Percentiles rank a stretch among this genome's conserved stretches.
These are phyloP conservation scores for Apotomis betuletana DNA, from an alignment of 2,888 invertebrate genomes.

Conservation along the genomic window DNA sequence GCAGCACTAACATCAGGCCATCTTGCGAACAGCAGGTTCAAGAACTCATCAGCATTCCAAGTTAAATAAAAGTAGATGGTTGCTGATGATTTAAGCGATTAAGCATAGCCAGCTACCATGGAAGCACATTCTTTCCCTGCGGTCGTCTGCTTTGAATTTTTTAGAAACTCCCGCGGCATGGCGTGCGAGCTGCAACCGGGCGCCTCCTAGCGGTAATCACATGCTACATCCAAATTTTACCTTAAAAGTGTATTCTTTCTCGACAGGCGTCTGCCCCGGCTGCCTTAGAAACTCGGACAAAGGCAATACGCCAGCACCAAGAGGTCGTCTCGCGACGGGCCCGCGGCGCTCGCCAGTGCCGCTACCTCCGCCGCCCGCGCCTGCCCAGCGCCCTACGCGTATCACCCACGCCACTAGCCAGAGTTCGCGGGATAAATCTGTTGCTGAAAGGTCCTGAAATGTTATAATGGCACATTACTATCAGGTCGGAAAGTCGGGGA, in stretches of 20 bases:
- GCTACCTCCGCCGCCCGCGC: slow-evolving; percentile 67
- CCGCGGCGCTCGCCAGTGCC: slow-evolving; percentile 81
- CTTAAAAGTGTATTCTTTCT: slow-evolving; percentile 91
- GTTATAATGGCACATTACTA: not conserved
- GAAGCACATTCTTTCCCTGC: too few species aligned
- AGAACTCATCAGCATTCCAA: too few species aligned
- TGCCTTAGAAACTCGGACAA: slow-evolving; percentile 87
- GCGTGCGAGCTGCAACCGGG: too few species aligned
- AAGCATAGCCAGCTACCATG: too few species aligned
- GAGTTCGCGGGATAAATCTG: slow-evolving; percentile 92
- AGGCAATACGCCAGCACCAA: slow-evolving; percentile 93
- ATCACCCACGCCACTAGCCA: slow-evolving; percentile 96
- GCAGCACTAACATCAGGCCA: not conserved
- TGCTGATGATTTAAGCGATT: too few species aligned
- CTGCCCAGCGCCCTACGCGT: slow-evolving; percentile 93
- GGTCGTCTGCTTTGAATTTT: too few species aligned
- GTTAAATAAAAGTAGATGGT: too few species aligned
- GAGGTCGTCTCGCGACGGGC: slow-evolving; percentile 88
- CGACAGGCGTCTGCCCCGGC: slow-evolving; percentile 84
- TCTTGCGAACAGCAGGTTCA: too few species aligned
- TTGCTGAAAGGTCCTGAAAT: slow-evolving; percentile 89
- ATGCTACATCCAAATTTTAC: slow-evolving; percentile 49
- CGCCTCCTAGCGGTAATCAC: too few species aligned
- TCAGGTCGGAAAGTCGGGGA: not conserved
- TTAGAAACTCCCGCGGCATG: too few species aligned